Conservation (phyloP, 2,797 vertebrate genomes). For the Knipowitschia caucasica region DNA sequence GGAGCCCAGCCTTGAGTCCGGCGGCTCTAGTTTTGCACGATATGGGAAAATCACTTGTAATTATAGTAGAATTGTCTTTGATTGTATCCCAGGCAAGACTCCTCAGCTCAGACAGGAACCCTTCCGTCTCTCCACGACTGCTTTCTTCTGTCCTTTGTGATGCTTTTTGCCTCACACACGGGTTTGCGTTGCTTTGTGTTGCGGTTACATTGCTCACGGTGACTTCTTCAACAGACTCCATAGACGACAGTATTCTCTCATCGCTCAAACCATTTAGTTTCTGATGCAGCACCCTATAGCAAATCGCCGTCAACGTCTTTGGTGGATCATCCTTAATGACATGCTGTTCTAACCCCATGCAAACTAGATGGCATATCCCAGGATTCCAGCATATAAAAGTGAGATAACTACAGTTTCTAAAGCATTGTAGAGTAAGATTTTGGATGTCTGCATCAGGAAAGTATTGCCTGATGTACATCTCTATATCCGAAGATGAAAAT, state of each 20-base stretch:
- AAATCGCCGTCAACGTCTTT: conserved; percentile 81
- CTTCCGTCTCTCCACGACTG: conserved; percentile 16
- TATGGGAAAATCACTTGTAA: conserved; percentile 42
- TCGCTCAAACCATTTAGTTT: conserved; percentile 35
- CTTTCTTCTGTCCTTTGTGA: conserved; percentile 1
- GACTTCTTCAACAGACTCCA: conserved; percentile 7
- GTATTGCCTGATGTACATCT: conserved; percentile 74
- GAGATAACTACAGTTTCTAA: conserved; percentile 71
- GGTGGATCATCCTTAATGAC: conserved; percentile 60
- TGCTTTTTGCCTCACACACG: neutral
- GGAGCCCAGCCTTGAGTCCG: conserved; percentile 66
- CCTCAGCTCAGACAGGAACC: conserved; percentile 65
- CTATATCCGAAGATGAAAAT: conserved; percentile 76
- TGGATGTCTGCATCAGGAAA: conserved; percentile 59
- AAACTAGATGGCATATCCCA: conserved; percentile 78
- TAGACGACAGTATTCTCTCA: neutral
- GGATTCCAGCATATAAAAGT: conserved; percentile 83
- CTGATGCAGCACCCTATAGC: conserved; percentile 70
- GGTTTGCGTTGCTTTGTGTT: neutral
- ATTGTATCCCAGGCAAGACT: conserved; percentile 80
- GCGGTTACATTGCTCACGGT: neutral
- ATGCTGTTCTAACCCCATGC: conserved; percentile 71
- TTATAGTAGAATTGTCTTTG: conserved; percentile 65
- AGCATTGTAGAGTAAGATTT: conserved; percentile 54
- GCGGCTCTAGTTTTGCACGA: conserved; percentile 65